Percentiles rank a stretch among this genome's conserved stretches.
These are phyloP conservation scores for Anneissia japonica DNA, from an alignment of 35 echinoderm and acorn worm species.

Conservation along the genomic window DNA sequence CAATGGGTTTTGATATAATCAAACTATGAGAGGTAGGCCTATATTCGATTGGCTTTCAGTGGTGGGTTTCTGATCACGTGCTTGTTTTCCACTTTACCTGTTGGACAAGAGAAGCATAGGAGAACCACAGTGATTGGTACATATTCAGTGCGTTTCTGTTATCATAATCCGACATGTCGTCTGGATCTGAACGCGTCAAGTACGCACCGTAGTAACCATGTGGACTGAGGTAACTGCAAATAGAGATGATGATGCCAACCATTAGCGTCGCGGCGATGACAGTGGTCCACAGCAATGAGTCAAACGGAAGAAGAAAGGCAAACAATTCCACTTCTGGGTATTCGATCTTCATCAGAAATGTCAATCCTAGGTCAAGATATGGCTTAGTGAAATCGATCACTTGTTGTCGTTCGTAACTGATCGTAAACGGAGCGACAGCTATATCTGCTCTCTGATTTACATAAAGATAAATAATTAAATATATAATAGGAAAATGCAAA, in stretches of 20 bases:
- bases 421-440: conserved; percentile 2
- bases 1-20: no score
- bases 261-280: not conserved
- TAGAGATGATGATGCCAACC: not conserved
- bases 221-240: conserved; percentile 10
- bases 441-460: not conserved
- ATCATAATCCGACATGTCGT: not conserved
- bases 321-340: not conserved
- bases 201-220: conserved; percentile 16
- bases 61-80: no score
- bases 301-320: conserved; percentile 9
- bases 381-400: conserved; percentile 2
- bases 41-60: no score
- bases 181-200: not conserved
- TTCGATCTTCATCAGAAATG: conserved; percentile 7
- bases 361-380: conserved; percentile 11
- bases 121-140: conserved; percentile 12
- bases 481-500: not conserved
- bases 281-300: not conserved
- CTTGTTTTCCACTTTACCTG: not conserved
- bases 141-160: not conserved
- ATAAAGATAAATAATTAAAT: not conserved
- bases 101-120: not conserved
- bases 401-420: conserved; percentile 18
- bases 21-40: no score